Base-by-base conservation (phyloP, 2,888 invertebrate species). In the Drosophila atroscutellata region DNA sequence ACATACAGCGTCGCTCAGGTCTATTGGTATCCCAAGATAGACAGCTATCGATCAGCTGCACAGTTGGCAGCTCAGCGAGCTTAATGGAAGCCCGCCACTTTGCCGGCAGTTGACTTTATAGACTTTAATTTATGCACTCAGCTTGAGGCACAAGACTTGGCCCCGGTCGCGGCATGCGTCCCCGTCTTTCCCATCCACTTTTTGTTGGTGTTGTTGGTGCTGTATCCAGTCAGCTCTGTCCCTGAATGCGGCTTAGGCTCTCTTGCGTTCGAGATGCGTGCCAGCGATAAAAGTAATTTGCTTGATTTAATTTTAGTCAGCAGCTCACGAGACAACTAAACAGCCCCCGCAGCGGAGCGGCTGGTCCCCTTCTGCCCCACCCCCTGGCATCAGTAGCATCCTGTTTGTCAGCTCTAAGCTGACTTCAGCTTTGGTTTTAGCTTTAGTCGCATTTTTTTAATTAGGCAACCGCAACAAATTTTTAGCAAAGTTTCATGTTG, bases 251-350 rank as follows among this genome's bases (percentile, higher is more conserved):
- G 76, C 81, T 89, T 83, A 81, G 77, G 82, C 87, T 85, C 80
- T 87, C 74, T 87, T 86, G 86, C 86, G 89, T 89, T 84, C 68
- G 81, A 85, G 89, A 86, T 86, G 87, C 83, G 89, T 87, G 89
- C 85, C 87, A 81, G 81, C 83, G 86, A 87, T 86, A 86, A 89
- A 86, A 89, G 89, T 89, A 86, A 86, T 86, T 86, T 86, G 86
- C 86, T 86, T 86, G 86, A 86, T 86, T 86, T 86, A 89, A 86
- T 86, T 89, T 86, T 83, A 85, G 86, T 86, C 85, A 88, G 88
- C 86, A 80, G 85, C 88, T 84, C 87, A 80, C 83, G 82, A 82
- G 86, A 83, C 81, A 83, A 80, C 75, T 61, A 61, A 76, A 75
- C 84, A 79, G 71, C 79, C 86, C 83, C 78, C 80, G 80, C 80